A percentile compares a stretch with the other conserved stretches of the same genome.
Evolutionary conservation across 2,113 vertebrate genomes (phyloP).

Genomic region (Gracilinanus agilis): DNA sequence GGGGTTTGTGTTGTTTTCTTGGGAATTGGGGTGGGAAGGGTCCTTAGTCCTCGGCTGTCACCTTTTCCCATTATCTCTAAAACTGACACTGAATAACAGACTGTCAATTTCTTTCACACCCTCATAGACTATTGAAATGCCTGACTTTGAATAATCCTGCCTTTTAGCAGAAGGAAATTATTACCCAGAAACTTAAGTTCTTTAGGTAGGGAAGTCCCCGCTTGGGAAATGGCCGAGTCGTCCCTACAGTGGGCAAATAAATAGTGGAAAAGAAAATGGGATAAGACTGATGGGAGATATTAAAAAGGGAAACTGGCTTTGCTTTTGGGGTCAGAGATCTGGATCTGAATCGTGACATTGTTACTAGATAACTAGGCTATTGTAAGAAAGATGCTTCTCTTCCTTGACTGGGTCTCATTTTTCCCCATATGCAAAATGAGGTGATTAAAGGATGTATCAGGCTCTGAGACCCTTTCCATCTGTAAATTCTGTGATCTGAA

Average conservation of each 20-base stretch:
- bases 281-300: background rate
- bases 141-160: rapidly evolving
- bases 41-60: background rate
- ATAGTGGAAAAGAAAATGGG: background rate
- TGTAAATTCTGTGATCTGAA: background rate
- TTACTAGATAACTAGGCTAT: background rate
- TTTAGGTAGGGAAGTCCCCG: background rate
- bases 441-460: background rate
- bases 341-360: background rate
- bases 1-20: background rate
- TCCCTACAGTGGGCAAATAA: background rate
- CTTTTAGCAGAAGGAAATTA: background rate
- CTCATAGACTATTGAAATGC: background rate
- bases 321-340: background rate
- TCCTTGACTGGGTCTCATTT: background rate
- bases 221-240: background rate
- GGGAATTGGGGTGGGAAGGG: constrained; percentile 2
- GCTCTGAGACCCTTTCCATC: background rate
- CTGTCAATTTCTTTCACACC: rapidly evolving
- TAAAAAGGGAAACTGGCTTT: background rate
- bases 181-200: background rate
- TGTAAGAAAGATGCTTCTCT: background rate
- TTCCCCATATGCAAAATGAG: background rate
- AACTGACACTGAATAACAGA: constrained; percentile 48
- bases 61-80: constrained; percentile 14